Base-by-base conservation (phyloP, 2,113 vertebrate species). In the Gopherus evgoodei region DNA sequence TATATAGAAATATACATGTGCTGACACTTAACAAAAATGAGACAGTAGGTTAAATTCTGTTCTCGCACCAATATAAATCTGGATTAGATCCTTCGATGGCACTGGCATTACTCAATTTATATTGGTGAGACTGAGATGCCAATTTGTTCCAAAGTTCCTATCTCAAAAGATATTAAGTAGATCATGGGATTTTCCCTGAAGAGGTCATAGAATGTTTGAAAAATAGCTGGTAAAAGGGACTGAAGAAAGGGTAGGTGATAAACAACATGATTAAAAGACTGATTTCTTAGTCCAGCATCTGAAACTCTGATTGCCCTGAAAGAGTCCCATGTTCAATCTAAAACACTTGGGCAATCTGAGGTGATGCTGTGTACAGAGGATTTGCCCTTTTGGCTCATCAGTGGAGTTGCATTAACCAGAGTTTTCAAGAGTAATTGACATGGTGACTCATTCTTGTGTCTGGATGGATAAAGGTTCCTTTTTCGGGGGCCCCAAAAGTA, bases 391-490 rank as follows among this genome's bases (percentile, higher is more conserved):
- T 31, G 11, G 29, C 86, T 93, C 90, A 88, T 50, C 86, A 25
- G 49, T 62, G 42, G 47, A 86, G 80, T 3, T 92, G 52, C 16
- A 93, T 76, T 94, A 91, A 31, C 29, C 5, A 12, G 29, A 24
- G 22, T 69, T 69, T 69, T 69, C 31, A 78, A 53, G 21, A 72
- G 16, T 12, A 76, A 52, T 57, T 49, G 72, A 65, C 72, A 65
- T 11, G 24, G 11, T 21, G 21, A 76, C 76, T 95, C 87, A 57
- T 11, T 89, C 59, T 54, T 47, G 9, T 86, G 57, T 53, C 38
- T 44, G 59, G 78, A 31, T 84, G 90, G 52, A 84, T 50, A 96
- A 81, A 86, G 44, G 93, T 93, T 94, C 56, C 27, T 93, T 52
- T 79, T 92, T 86, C 80, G 94, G 96, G 2, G 93, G 83, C 62